Base-by-base conservation (phyloP, 1,140 invertebrate genomes). In the Prorops nasuta region DNA sequence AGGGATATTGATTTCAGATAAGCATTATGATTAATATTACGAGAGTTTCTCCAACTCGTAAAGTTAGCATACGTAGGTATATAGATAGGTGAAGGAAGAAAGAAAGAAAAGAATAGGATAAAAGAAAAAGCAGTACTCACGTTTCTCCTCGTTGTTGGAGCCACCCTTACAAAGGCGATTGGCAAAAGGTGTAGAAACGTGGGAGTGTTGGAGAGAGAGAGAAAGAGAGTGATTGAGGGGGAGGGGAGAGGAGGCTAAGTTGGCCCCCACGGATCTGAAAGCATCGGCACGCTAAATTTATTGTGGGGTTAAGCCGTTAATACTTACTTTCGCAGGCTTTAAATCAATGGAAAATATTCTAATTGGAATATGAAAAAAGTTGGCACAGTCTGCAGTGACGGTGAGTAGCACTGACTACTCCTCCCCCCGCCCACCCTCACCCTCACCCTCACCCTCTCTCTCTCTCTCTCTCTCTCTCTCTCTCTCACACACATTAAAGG, bases 301-400 rank as follows among this genome's bases (percentile, higher is more conserved):
- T 76, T 56, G 73, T 43, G 49, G 51, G 56, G 64, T 62, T 66
- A 67, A 71, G 65, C 64, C 71, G 74, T 76, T 77, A 77, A 76
- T 77, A 74, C 69, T 69, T 68, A 68, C 71, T 60, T 60, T 57
- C 56, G 53, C 49, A 28, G 56, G 64, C 63, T 57, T 63, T 76
- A 78, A 78, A 78, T 78, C 75, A 78, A 73, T 71, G 73, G 61
- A 68, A 77, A 77, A 76, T 76, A 74, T 76, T 71, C 73, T 76
- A 77, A 77, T 77, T 77, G 74, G 73, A 76, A 77, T 74, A 77
- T 76, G 75, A 75, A 76, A 77, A 77, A 77, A 77, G 73, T 77
- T 77, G 67, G 71, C 69, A 56, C 62, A 48, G 60, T 37, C 36
- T 45, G 36, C 19, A 44, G 49, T 54, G 50, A 54, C 46, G 34